These are phyloP conservation scores for Neocrepidodera transversa DNA, from an alignment of 2,888 invertebrate species.

Conservation along the genomic window DNA sequence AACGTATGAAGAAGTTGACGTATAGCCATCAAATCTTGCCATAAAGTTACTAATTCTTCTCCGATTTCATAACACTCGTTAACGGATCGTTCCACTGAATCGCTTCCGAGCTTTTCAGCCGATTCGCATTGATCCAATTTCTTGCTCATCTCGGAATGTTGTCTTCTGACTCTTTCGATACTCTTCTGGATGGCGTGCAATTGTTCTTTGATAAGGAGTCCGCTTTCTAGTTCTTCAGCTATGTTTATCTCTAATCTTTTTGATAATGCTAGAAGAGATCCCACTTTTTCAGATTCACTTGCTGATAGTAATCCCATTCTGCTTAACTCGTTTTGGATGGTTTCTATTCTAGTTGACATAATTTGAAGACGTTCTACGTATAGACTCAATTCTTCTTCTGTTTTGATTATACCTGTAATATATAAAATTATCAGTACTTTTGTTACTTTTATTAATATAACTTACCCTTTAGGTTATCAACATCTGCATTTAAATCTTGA, in stretches of 20 bases:
- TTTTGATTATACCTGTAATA: conserved; percentile 77
- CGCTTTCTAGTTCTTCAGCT: conserved; percentile 79
- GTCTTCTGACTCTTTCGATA: conserved; percentile 71
- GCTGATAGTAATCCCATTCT: conserved; percentile 77
- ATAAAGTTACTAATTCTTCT: conserved; percentile 73
- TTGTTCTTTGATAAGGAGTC: conserved; percentile 76
- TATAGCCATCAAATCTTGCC: conserved; percentile 79
- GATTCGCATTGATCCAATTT: conserved; percentile 77
- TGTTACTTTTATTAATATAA: too few relatives aligned
- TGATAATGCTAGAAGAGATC: conserved; percentile 72
- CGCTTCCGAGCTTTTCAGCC: conserved; percentile 76
- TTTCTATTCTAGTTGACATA: conserved; percentile 74
- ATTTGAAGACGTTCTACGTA: conserved; percentile 84
- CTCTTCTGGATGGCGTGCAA: conserved; percentile 76
- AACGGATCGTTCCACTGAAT: conserved; percentile 78
- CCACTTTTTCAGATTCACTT: conserved; percentile 78
- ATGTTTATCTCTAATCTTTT: conserved; percentile 76
- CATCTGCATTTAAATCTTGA: conserved; percentile 72
- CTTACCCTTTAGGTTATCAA: conserved; percentile 77
- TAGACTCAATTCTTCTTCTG: conserved; percentile 80
- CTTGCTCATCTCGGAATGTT: conserved; percentile 68
- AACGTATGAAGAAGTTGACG: conserved; percentile 80
- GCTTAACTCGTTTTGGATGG: conserved; percentile 81
- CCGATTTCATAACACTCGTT: conserved; percentile 74
- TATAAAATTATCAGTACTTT: too few relatives aligned